Base-by-base conservation (phyloP, 2,797 vertebrate species). In the Siniperca undulata region DNA sequence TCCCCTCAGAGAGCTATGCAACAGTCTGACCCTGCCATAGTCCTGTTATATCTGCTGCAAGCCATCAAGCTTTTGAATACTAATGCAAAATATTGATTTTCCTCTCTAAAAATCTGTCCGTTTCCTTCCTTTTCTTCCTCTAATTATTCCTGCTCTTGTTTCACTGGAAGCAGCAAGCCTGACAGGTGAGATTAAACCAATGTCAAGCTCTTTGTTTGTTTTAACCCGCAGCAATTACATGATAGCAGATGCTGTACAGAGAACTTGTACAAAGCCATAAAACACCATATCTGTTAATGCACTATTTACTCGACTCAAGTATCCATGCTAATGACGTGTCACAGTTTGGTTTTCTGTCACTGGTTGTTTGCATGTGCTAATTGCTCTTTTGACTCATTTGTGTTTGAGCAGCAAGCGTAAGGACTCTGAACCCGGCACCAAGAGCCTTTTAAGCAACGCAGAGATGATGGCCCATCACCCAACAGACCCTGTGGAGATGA, bases 401-500 rank as follows among this genome's bases (percentile, higher is more conserved):
- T 88, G 52, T 89, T 82, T 87, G 65, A 92, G 91, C 94, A 99
- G 98, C 91, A 99, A 99, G 94, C 95, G 98, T 79, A 99, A 99
- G 86, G 98, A 99, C 83, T 98, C 98, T 0, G 98, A 99, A 90
- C 98, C 98, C 0, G 96, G 98, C 80, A 98, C 97, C 71, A 99
- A 99, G 91, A 99, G 98, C 87, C 96, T 99, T 61, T 89, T 99
- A 89, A 97, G 97, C 93, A 99, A 99, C 0, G 97, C 97, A 0
- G 98, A 99, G 82, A 97, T 98, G 75, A 94, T 98, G 84, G 97
- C 98, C 4, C 98, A 99, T 89, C 97, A 99, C 92, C 97, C 98
- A 0, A 99, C 98, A 24, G 98, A 99, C 92, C 98, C 98, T 0
- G 98, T 99, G 86, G 98, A 99, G 91, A 98, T 99, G 98, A 96